Percentiles rank a stretch among this genome's conserved stretches.
Conservation (phyloP, 92 coral and sea anemone genomes). For the Diadumene lineata region DNA sequence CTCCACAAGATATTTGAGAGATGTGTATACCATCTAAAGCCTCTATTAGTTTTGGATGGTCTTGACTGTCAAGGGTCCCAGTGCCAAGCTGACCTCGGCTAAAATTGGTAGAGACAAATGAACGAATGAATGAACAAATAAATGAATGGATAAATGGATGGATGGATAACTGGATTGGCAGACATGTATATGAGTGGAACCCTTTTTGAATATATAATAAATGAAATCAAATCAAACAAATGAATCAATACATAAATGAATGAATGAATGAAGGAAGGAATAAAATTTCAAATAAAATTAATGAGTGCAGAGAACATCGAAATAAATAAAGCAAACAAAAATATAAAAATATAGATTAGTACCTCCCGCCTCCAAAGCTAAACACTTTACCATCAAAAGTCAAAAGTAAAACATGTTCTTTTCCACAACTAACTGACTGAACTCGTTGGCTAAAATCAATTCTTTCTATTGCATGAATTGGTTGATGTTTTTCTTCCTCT, state of each 20-base stretch:
- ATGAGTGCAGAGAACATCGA: neutral
- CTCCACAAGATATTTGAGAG: slow-evolving; percentile 71
- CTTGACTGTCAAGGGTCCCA: slow-evolving; percentile 62
- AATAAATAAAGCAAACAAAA: no score
- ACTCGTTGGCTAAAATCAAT: slow-evolving; percentile 41
- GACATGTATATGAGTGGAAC: neutral
- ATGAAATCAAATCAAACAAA: no score
- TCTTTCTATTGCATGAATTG: slow-evolving; percentile 19
- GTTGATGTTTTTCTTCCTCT: neutral
- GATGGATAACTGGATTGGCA: no score
- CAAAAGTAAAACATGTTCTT: slow-evolving; percentile 84
- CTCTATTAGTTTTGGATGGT: slow-evolving; percentile 61
- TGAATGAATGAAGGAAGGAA: neutral
- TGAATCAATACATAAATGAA: neutral
- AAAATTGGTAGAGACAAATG: slow-evolving; percentile 1
- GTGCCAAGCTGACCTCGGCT: slow-evolving; percentile 95
- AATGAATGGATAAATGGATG: neutral
- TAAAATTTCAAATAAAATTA: no score
- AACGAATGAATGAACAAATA: neutral
- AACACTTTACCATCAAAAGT: slow-evolving; percentile 63
- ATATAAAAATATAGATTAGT: no score
- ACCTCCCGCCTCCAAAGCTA: slow-evolving; percentile 94
- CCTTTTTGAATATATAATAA: no score
- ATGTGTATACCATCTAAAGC: slow-evolving; percentile 86
- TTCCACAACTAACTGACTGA: slow-evolving; percentile 80